Evolutionary conservation across 2,797 vertebrate species (phyloP).

Genomic region (Esox masquinongy): DNA sequence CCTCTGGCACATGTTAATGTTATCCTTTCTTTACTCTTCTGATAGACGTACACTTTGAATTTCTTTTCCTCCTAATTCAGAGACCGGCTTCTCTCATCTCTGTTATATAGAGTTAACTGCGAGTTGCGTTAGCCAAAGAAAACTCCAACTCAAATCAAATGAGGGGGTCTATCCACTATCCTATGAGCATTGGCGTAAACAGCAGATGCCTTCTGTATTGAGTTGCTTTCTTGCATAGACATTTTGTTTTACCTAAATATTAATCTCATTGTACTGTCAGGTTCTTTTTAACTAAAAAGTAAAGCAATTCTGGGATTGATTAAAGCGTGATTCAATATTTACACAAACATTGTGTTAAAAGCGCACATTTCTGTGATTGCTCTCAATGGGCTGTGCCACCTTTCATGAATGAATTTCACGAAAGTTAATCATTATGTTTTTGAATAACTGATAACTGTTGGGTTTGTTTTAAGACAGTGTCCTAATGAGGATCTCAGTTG

Average conservation of each 20-base stretch:
- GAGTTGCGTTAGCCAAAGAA: conserved; percentile 63
- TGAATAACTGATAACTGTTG: neutral
- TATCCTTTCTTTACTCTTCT: conserved; percentile 68
- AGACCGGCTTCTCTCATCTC: conserved; percentile 57
- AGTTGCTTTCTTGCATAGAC: neutral
- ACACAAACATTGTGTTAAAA: neutral
- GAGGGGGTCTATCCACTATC: neutral
- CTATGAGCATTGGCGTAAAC: neutral
- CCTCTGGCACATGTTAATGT: conserved; percentile 64
- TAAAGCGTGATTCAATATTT: neutral
- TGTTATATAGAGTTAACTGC: conserved; percentile 37
- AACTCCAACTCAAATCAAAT: conserved; percentile 6
- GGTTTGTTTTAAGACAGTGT: neutral
- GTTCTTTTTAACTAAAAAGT: neutral
- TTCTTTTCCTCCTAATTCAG: conserved; percentile 64
- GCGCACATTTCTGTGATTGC: neutral
- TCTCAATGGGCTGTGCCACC: neutral
- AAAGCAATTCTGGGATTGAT: neutral
- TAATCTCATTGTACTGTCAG: neutral
- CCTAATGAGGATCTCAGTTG: neutral
- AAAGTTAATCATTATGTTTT: neutral
- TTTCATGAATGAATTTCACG: neutral
- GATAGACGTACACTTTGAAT: conserved; percentile 54
- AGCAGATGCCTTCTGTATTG: neutral
- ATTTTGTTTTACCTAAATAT: neutral